Evolutionary conservation across 2,888 invertebrate species (phyloP), one percentile per base, ranked within the genome.

Genomic region (Lycia hirtaria): DNA sequence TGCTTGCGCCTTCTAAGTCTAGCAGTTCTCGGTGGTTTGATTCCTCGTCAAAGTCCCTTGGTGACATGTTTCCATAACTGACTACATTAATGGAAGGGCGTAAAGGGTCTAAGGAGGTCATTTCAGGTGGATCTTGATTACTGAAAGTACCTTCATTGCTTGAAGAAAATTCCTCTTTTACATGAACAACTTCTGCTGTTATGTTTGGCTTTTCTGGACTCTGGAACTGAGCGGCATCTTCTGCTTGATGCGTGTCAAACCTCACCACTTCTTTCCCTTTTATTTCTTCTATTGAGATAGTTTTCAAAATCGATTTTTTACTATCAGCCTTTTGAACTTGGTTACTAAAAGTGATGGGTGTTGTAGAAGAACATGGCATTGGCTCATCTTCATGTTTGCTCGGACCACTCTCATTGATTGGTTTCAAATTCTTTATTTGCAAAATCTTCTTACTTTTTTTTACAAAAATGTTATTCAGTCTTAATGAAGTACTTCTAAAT

Each of bases 381-480:
- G 80, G 76, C 37, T 81, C 82, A 44, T 57, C 60, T 15, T 78
- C 77, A 44, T 47, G 56, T 47, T 69, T 72, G 32, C 48, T 68
- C 7, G 69, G 58, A 28, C 55, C 61, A 52, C 51, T 68, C 17
- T 60, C 47, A 35, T 69, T 49, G 45, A 69, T 67, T 1, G 63
- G 32, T 66, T 86, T 90, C 4, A 80, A 74, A 71, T 91, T 91
- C 60, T 89, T 92, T 45, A 92, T 92, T 60, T 90, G 85, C 56
- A 92, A 75, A 51, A 90, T 71, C 72, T 91, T 92, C 62, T 90
- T 92, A 56, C 85, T 78, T 68, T 92, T 92, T 65, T 85, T 92
- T 17, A 89, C 85, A 76, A 80, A 91, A 54, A 88, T 81, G 68
- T 89, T 91, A 69, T 88, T 91, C 68, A 89, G 74, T 72, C 81